Conservation (phyloP, 2,797 vertebrate species). For the Pseudochaenichthys georgianus region DNA sequence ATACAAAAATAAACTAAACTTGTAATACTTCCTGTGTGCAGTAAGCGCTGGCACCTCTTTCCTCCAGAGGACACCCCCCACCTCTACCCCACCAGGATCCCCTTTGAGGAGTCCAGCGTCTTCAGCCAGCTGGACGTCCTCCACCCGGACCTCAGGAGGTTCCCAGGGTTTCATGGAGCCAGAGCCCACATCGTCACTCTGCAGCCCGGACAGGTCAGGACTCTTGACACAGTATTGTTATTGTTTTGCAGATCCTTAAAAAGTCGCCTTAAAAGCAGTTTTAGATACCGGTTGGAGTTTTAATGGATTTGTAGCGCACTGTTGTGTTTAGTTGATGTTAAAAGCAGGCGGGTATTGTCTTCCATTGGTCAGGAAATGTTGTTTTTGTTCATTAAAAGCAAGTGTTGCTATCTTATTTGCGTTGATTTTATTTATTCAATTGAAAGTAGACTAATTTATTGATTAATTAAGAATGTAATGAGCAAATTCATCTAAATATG, state of each 20-base stretch:
- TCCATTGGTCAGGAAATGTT: no score
- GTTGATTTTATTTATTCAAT: no score
- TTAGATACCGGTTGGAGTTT: no score
- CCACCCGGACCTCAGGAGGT: slow-evolving; percentile 87
- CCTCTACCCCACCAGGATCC: slow-evolving; percentile 96
- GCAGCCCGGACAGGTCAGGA: slow-evolving; percentile 92
- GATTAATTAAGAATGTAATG: no score
- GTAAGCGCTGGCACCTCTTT: slow-evolving; percentile 96
- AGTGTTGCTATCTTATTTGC: no score
- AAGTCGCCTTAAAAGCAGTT: no score
- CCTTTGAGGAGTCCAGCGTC: slow-evolving; percentile 97
- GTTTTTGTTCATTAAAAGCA: no score
- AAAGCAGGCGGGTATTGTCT: no score
- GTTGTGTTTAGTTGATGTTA: no score
- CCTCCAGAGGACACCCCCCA: slow-evolving; percentile 89
- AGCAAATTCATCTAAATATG: not conserved
- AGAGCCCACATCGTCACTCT: slow-evolving; percentile 87
- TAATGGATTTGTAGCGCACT: no score
- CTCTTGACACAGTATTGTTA: not conserved
- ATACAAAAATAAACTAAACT: not conserved
- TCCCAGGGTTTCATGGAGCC: slow-evolving; percentile 86
- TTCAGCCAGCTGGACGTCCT: slow-evolving; percentile 93
- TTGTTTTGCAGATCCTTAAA: no score
- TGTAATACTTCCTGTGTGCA: slow-evolving; percentile 53
- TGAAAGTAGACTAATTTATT: no score